phyloP scores from a whole-genome alignment of 1,140 invertebrate genomes.

The Ceratina calcarata region DNA sequence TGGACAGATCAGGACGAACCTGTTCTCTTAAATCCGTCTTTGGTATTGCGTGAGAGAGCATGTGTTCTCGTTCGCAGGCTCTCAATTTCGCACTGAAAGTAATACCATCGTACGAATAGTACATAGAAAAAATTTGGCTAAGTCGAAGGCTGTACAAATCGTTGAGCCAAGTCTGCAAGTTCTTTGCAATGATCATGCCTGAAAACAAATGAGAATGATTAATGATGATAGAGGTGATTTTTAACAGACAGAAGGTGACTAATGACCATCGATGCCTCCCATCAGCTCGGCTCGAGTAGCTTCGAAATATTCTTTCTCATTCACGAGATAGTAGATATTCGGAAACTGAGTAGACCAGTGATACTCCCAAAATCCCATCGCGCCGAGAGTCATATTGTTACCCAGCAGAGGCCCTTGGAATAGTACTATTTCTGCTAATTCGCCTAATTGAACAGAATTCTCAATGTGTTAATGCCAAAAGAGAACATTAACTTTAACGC shows the following conservation, averaged over 20 bases:
- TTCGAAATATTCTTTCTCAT: conserved; percentile 80
- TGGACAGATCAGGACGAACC: conserved; percentile 50
- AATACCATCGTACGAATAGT: conserved; percentile 84
- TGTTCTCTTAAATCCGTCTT: conserved; percentile 69
- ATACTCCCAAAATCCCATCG: conserved; percentile 84
- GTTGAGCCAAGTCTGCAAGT: conserved; percentile 80
- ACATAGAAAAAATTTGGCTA: conserved; percentile 86
- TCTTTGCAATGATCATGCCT: conserved; percentile 83
- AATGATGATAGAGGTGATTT: conserved; percentile 17
- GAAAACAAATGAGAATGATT: conserved; percentile 20
- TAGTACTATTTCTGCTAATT: conserved; percentile 84
- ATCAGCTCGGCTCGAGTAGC: conserved; percentile 85
- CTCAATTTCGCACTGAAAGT: conserved; percentile 80
- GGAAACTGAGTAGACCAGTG: conserved; percentile 78
- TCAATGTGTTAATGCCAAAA: neutral
- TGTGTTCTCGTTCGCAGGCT: conserved; percentile 81
- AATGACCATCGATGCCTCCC: conserved; percentile 83
- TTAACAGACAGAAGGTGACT: conserved; percentile 20
- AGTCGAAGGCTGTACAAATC: conserved; percentile 80
- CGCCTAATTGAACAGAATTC: conserved; percentile 75
- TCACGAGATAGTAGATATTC: conserved; percentile 81
- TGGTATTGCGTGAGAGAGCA: conserved; percentile 72
- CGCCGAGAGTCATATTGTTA: conserved; percentile 79
- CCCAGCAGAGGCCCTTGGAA: conserved; percentile 82
- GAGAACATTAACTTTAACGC: neutral